Evolutionary conservation across 1,140 invertebrate genomes (phyloP), one percentile per base, ranked within the genome.

Genomic region (Nasonia longicornis): DNA sequence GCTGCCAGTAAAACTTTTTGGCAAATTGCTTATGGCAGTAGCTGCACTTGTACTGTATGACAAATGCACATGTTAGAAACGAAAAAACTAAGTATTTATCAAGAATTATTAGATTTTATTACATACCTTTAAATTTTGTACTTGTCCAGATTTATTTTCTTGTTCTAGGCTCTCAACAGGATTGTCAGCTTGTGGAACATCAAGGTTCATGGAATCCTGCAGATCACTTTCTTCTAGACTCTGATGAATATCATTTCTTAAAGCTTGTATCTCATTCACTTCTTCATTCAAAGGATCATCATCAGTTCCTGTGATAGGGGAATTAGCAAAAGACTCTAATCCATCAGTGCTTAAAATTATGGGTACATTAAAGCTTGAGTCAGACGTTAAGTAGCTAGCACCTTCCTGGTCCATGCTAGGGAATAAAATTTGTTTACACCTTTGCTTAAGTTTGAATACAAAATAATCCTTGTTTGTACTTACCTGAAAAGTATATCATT

Each of bases 1-100:
- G 91, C 69, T 92, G 90, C 85, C 92, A 89, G 72, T 92, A 91
- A 86, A 92, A 92, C 78, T 91, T 91, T 82, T 92, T 92, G 3
- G 90, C 86, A 85, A 93, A 93, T 82, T 89, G 89, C 79, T 92
- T 93, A 31, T 88, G 87, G 86, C 92, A 93, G 80, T 89, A 91
- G 75, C 86, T 82, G 82, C 92, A 92, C 84, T 91, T 91, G 79
- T 91, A 89, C 90, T 91, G 83, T 2, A 89, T 29, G 3, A 31
- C 88, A 66, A 31, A 81, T 64, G 77, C 79, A 75, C n/a, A 38
- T 69, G 42, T 42, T 38, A 63, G 78, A 67, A 74, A 31, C 76
- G 6, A n/a, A 52, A 77, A 77, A 81, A 81, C 72, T 80, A 22
- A 82, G 64, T 69, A 29, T 79, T n/a, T 52, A 63, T 14, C 38